Evolutionary conservation across 2,113 vertebrate species (phyloP), one percentile per base, ranked within the genome.

Genomic region (Jaculus jaculus): DNA sequence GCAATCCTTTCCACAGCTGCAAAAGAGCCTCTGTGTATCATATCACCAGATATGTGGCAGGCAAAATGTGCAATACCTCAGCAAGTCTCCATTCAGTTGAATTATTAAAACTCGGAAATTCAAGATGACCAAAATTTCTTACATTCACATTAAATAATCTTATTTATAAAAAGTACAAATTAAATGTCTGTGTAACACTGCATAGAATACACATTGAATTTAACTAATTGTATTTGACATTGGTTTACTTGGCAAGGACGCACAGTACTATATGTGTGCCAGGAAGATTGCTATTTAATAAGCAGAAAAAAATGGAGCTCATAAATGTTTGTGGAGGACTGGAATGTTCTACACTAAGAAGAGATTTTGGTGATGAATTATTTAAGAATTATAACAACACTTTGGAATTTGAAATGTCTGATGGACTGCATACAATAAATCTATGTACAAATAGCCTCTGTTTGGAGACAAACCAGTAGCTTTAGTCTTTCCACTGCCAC

Each of bases 1-100:
- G 93, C 96, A 97, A 96, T 98, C 95, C 96, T 98, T 98, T 98
- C 98, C 98, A 83, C 97, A 97, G 97, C 96, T 98, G 97, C 95
- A 97, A 94, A 97, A 89, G 92, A 92, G 96, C 89, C 95, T 97
- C 97, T 98, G 98, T 97, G 96, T 91, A 97, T 98, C 97, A 93
- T 92, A 95, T 93, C 96, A 95, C 72, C 87, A 81, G 89, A 93
- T 89, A 94, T 83, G 91, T 61, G 58, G 51, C 92, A 97, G 79
- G 47, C 51, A 71, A 96, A 96, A 97, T 92, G 68, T 75, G 90
- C 60, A 93, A 80, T 88, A 81, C 0, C 24, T 97, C 97, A 95
- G 90, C 4, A 93, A 87, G 90, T 84, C 74, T n/a, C 77, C 32
- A 24, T 89, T 92, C 69, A 75, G 81, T 89, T 89, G 0, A 78